These are phyloP conservation scores for Mustela nigripes DNA, from an alignment of 2,113 vertebrate genomes.

Conservation along the genomic window DNA sequence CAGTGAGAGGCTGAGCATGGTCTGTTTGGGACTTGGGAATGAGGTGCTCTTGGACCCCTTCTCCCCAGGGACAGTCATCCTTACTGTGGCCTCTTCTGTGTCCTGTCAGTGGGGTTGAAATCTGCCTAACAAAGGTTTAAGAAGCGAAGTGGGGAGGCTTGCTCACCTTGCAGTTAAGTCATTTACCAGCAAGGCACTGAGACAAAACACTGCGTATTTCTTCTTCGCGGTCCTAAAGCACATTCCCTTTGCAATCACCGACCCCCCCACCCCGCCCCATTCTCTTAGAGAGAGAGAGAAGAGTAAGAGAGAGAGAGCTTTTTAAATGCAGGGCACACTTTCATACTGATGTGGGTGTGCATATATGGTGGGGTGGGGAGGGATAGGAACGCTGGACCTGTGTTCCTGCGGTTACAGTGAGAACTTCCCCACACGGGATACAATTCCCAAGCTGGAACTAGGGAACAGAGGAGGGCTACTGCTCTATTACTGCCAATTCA, in stretches of 20 bases:
- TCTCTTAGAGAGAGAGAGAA: background rate
- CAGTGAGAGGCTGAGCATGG: background rate
- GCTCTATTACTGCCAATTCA: background rate
- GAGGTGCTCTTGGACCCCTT: background rate
- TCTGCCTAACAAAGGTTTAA: background rate
- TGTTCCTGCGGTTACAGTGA: background rate
- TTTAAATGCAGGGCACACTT: background rate
- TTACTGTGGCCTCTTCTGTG: background rate
- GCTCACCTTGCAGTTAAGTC: background rate
- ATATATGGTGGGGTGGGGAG: background rate
- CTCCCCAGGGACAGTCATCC: background rate
- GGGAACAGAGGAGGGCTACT: background rate
- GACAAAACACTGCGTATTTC: background rate
- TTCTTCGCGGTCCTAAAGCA: background rate
- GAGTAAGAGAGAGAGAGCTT: background rate
- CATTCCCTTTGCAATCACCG: background rate
- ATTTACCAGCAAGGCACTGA: background rate
- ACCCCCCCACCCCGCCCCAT: accelerated
- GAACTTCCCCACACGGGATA: background rate
- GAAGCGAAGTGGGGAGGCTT: background rate
- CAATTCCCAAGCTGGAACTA: background rate
- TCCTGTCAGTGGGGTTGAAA: background rate
- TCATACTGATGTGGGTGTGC: background rate
- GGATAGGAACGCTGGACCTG: accelerated
- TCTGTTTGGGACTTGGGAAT: background rate